Evolutionary conservation across 2,888 invertebrate species (phyloP).

Genomic region (Syrista parreyssii): DNA sequence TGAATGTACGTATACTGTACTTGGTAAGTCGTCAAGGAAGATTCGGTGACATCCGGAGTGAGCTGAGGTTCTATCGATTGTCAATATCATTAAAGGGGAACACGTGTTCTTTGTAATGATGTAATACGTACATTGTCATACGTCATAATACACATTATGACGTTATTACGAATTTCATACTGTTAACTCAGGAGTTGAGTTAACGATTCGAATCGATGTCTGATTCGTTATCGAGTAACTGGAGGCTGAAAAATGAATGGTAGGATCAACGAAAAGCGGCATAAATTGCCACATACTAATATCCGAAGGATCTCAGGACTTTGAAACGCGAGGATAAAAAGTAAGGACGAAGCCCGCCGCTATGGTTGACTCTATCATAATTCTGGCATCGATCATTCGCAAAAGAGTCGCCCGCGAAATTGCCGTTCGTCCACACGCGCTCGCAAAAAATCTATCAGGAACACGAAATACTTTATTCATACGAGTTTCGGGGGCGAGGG

Average conservation of each 20-base stretch:
- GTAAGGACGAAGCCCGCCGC: not conserved
- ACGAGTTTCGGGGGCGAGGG: conserved; percentile 22
- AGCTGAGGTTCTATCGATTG: not conserved
- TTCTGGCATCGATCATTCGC: conserved; percentile 53
- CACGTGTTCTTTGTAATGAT: no score
- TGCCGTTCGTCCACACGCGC: conserved; percentile 6
- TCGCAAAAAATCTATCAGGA: conserved; percentile 40
- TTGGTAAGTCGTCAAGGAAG: not conserved
- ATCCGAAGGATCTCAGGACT: conserved; percentile 9
- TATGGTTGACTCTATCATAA: conserved; percentile 33
- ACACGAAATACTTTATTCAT: conserved; percentile 55
- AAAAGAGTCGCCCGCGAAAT: conserved; percentile 23
- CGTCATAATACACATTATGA: no score
- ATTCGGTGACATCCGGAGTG: not conserved
- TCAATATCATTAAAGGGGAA: not conserved
- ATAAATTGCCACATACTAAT: conserved; percentile 20
- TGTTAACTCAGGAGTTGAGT: not conserved
- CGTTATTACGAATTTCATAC: not conserved
- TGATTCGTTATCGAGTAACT: not conserved
- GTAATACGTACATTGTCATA: no score
- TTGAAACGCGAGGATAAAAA: conserved; percentile 5
- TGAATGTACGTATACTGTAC: not conserved
- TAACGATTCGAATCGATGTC: not conserved
- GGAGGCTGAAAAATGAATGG: not conserved
- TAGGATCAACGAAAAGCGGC: not conserved